Percentiles rank a stretch among this genome's conserved stretches.
phyloP scores from a whole-genome alignment of 2,888 invertebrate species.

The Hyalella azteca region DNA sequence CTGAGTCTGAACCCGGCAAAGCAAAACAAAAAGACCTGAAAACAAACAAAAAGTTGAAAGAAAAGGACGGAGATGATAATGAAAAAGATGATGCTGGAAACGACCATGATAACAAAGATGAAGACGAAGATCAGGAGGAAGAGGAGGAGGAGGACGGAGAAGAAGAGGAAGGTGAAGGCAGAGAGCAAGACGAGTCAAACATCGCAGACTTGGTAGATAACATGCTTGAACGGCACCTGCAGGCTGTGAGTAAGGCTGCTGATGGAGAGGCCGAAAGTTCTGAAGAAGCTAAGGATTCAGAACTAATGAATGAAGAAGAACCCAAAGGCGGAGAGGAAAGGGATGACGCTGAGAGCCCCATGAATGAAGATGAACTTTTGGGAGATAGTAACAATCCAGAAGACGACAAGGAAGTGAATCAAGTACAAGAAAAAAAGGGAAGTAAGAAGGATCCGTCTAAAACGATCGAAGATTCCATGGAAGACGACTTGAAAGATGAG shows the following conservation, averaged over 20 bases:
- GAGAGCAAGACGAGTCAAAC: not conserved
- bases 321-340: constrained; percentile 7
- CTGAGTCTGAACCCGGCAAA: not conserved
- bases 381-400: too few relatives aligned
- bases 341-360: not conserved
- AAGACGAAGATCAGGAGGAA: constrained; percentile 35
- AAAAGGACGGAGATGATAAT: not conserved
- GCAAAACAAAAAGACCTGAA: not conserved
- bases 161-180: not conserved
- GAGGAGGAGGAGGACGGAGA: constrained; percentile 1
- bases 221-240: not conserved
- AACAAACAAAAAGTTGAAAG: not conserved
- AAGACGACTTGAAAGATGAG: constrained; percentile 29
- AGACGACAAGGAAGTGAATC: not conserved
- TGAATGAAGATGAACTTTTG: constrained; percentile 5
- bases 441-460: not conserved
- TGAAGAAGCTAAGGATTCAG: constrained; percentile 21
- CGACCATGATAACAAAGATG: constrained; percentile 39
- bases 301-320: constrained; percentile 21
- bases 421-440: not conserved
- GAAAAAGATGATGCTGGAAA: not conserved
- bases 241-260: not conserved
- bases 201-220: not conserved
- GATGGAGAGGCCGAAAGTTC: not conserved
- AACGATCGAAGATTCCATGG: not conserved